Base-by-base conservation (phyloP, 2,888 invertebrate species). In the Agrochola circellaris region DNA sequence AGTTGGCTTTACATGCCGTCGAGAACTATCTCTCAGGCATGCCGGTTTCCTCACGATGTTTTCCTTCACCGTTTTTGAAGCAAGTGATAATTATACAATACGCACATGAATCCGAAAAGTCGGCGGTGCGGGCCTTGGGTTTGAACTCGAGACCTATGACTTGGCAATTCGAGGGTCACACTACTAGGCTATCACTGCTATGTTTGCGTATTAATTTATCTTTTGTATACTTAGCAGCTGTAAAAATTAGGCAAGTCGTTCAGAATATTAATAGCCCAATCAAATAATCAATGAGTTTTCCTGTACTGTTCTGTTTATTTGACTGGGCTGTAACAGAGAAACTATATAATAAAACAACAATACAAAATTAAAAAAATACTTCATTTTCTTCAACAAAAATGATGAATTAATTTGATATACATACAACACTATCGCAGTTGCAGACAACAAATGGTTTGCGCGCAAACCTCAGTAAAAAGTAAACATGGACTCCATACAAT, bases 401-500 rank as follows among this genome's bases (percentile, higher is more conserved):
- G 58, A 78, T 64, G 38, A 58, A 58, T 75, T 0, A 20, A 76
- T 56, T 61, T 34, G 42, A 34, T 51, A 54, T 26, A 73, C 15
- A 54, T 26, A 73, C 15, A 48, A 38, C 4, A 72, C 58, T 61
- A 67, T 60, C 9, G 17, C 23, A 67, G 15, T 60, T 8, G 6
- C 23, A 67, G 60, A 62, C 62, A 68, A 17, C 68, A 68, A 34
- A 68, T 2, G 7, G 11, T 11, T 68, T 68, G 62, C 11, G 17
- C 13, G 62, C 62, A 68, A n/a, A 68, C 0, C 73, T 86, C 30
- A 34, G 70, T n/a, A 67, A 56, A 74, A n/a, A 79, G 15, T 79
- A 84, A 34, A 84, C 83, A 83, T 20, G 83, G 83, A 38, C 69
- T 62, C 83, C 83, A 83, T 60, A 87, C 8, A 66, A 79, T 38